A percentile compares a stretch with the other conserved stretches of the same genome.
These are phyloP conservation scores for Laterallus jamaicensis DNA, from an alignment of 2,113 vertebrate species.

Conservation along the genomic window DNA sequence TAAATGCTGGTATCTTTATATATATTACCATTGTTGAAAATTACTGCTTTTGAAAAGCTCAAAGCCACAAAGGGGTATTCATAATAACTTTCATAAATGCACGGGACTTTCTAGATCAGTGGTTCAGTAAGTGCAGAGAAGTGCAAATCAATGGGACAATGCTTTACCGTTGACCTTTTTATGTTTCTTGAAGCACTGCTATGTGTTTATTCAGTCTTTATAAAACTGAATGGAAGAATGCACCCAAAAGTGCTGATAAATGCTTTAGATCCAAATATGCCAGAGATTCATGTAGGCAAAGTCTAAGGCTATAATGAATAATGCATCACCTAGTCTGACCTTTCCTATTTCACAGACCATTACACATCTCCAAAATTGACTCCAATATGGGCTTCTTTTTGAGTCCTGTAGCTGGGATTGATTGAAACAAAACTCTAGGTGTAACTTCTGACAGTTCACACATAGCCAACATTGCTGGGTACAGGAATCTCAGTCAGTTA, in stretches of 20 bases:
- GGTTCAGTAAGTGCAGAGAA: neutral
- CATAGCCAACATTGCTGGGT: neutral
- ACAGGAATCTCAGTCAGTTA: neutral
- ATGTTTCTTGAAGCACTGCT: neutral
- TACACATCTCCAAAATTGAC: neutral
- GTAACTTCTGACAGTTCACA: fast-evolving
- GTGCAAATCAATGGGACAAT: neutral
- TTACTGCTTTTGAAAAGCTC: neutral
- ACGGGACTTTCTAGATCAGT: neutral
- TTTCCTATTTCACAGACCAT: conserved; percentile 1
- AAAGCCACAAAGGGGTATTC: neutral
- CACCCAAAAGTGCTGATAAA: neutral
- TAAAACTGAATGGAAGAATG: neutral
- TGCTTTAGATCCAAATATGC: neutral
- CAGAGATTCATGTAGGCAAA: neutral
- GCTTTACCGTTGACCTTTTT: neutral
- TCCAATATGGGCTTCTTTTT: neutral
- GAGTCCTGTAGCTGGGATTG: neutral
- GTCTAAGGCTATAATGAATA: neutral
- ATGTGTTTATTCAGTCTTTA: neutral
- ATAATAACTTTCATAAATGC: neutral
- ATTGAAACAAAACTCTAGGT: neutral
- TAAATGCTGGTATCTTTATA: neutral
- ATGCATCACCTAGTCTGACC: conserved; percentile 5
- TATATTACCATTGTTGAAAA: neutral